phyloP scores from a whole-genome alignment of 1,140 invertebrate species.

The Diachasma alloeum region DNA sequence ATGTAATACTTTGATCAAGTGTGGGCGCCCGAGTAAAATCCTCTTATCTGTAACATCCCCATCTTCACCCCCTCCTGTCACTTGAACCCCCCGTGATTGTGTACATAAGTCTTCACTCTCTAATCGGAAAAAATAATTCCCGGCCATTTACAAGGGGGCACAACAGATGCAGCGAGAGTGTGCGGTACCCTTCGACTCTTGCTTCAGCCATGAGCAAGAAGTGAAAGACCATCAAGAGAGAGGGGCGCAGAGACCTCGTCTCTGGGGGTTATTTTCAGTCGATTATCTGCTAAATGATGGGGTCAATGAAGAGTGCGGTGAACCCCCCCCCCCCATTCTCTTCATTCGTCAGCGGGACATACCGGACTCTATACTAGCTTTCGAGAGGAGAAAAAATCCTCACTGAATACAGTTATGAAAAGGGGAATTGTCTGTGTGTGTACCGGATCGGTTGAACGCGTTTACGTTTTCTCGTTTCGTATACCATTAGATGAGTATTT shows the following conservation, averaged over 20 bases:
- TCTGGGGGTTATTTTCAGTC: conserved; percentile 64
- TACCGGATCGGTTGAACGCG: conserved; percentile 1
- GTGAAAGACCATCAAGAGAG: not conserved
- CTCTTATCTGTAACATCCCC: not conserved
- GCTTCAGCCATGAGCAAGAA: not conserved
- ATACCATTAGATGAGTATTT: not conserved
- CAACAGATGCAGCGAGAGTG: conserved; percentile 53
- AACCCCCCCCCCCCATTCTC: not conserved
- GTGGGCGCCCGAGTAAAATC: not conserved
- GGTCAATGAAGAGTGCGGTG: conserved; percentile 44
- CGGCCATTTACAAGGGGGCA: conserved; percentile 16
- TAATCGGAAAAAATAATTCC: conserved; percentile 54
- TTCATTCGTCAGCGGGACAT: not conserved
- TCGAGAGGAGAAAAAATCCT: not conserved
- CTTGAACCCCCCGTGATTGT: not conserved
- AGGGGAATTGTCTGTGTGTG: conserved; percentile 26
- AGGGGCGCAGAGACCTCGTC: conserved; percentile 36
- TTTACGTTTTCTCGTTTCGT: conserved; percentile 17
- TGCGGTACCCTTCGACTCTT: conserved; percentile 36
- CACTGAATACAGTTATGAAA: conserved; percentile 5
- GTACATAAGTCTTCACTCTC: conserved; percentile 1
- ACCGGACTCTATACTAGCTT: not conserved
- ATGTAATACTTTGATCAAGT: not conserved
- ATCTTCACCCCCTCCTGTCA: not conserved
- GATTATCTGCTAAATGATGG: conserved; percentile 57